These are phyloP conservation scores for Patella pellucida DNA, from an alignment of 2,888 invertebrate species.

Conservation along the genomic window DNA sequence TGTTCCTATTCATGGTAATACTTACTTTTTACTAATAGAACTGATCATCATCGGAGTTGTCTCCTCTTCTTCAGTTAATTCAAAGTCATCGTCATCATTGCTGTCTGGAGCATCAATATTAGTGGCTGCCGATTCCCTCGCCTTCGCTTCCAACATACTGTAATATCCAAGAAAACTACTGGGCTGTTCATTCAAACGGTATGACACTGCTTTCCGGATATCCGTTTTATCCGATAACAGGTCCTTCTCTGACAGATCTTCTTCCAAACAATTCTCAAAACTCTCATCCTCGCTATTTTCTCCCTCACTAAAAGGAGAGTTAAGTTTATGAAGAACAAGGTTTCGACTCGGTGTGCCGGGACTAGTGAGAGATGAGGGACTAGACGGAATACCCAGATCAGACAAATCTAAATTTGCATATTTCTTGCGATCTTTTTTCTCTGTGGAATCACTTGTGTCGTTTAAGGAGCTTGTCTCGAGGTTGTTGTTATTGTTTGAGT, in stretches of 20 bases:
- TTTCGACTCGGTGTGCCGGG: conserved; percentile 37
- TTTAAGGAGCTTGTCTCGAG: conserved; percentile 1
- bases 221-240: conserved; percentile 26
- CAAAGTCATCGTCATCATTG: conserved; percentile 38
- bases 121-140: conserved; percentile 37
- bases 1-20: not conserved
- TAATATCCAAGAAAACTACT: conserved; percentile 67
- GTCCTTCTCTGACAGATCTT: conserved; percentile 42
- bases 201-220: conserved; percentile 1
- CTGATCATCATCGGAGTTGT: conserved; percentile 29
- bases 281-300: conserved; percentile 48
- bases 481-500: conserved; percentile 38
- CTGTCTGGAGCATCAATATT: conserved; percentile 23
- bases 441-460: not conserved
- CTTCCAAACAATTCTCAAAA: conserved; percentile 35
- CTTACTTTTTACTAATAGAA: conserved; percentile 23
- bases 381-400: conserved; percentile 79
- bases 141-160: conserved; percentile 64
- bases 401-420: conserved; percentile 80
- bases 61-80: conserved; percentile 38
- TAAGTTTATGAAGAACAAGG: conserved; percentile 38
- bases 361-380: conserved; percentile 27
- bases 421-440: conserved; percentile 55
- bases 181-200: conserved; percentile 17
- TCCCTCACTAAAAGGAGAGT: conserved; percentile 46